Evolutionary conservation across 2,113 vertebrate species (phyloP).

Genomic region (Pyrgilauda ruficollis): DNA sequence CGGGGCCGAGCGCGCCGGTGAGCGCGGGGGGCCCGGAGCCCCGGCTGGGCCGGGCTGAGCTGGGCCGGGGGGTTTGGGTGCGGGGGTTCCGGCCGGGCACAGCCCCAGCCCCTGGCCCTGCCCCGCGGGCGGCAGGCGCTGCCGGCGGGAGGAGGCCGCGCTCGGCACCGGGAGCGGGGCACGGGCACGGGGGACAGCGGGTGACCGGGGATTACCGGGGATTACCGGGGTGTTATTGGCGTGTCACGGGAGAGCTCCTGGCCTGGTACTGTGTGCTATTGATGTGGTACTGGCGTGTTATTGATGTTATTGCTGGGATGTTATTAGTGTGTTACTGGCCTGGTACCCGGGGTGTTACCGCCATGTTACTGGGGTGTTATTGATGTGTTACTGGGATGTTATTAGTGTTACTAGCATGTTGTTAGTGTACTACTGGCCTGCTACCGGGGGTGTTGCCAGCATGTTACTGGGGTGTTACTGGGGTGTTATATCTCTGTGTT

Average conservation of each 20-base stretch:
- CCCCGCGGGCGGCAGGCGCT: not conserved
- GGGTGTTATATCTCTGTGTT: rapidly evolving
- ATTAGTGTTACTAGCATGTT: no score
- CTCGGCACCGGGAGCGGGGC: not conserved
- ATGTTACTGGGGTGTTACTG: no score
- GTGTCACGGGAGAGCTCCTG: not conserved
- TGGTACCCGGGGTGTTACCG: rapidly evolving
- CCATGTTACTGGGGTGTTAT: no score
- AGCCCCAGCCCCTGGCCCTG: no score
- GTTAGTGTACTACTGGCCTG: no score
- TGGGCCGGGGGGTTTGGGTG: no score
- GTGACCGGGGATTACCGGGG: not conserved
- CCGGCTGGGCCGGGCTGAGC: no score
- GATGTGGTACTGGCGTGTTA: not conserved
- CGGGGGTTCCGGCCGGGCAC: no score
- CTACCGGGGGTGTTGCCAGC: no score
- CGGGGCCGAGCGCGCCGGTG: no score
- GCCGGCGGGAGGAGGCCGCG: not conserved
- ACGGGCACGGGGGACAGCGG: not conserved
- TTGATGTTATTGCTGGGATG: rapidly evolving
- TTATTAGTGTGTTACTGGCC: not conserved
- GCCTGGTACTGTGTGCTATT: not conserved
- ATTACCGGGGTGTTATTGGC: no score
- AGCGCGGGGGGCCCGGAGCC: no score
- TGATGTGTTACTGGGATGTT: not conserved